Percentiles rank a stretch among this genome's conserved stretches.
phyloP scores from a whole-genome alignment of 2,888 invertebrate species.

The Agriotes lineatus region DNA sequence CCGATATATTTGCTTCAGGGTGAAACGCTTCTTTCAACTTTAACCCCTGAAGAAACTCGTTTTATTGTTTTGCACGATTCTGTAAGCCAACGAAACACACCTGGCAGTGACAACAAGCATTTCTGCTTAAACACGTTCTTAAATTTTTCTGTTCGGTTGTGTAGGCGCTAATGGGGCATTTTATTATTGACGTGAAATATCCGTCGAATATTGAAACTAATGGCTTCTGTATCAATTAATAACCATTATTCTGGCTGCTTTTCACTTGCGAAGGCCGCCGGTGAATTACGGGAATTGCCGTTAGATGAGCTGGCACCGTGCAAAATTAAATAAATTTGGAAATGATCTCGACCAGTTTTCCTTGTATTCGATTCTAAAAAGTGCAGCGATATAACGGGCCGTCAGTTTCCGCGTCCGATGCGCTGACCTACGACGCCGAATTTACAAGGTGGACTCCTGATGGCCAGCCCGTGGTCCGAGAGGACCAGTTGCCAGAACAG shows the following conservation, averaged over 20 bases:
- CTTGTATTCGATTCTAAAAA: conserved; percentile 8
- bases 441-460: conserved; percentile 12
- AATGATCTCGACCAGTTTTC: conserved; percentile 16
- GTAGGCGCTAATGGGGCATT: too few relatives aligned
- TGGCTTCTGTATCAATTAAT: conserved; percentile 10
- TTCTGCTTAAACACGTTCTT: too few relatives aligned
- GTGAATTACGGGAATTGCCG: not conserved
- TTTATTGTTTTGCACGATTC: too few relatives aligned
- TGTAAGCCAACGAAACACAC: too few relatives aligned
- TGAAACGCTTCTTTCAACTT: too few relatives aligned
- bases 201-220: not conserved
- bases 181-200: too few relatives aligned
- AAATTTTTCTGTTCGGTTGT: too few relatives aligned
- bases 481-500: too few relatives aligned
- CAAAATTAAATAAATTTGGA: conserved; percentile 20
- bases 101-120: too few relatives aligned
- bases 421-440: conserved; percentile 6
- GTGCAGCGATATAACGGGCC: conserved; percentile 5
- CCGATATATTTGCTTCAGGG: too few relatives aligned
- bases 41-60: too few relatives aligned
- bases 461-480: too few relatives aligned
- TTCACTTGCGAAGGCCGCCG: conserved; percentile 9
- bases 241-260: conserved; percentile 4
- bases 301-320: conserved; percentile 10
- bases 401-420: not conserved